Evolutionary conservation across 1,140 invertebrate genomes (phyloP).

Genomic region (Littorina saxatilis): DNA sequence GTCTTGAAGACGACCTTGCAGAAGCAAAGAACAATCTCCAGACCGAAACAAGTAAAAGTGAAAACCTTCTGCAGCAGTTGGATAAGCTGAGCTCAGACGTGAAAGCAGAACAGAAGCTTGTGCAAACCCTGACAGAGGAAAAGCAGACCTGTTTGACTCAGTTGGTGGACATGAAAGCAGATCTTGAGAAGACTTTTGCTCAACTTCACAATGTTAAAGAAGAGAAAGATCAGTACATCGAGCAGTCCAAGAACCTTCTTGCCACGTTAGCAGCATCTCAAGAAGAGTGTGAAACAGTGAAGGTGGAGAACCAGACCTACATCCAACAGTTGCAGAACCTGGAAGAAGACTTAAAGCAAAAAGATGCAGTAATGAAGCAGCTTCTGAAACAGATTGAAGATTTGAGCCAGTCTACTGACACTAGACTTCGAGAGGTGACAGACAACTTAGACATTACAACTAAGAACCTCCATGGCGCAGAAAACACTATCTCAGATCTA

Average conservation of each 20-base stretch:
- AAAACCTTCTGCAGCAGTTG: neutral
- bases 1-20: neutral
- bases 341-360: neutral
- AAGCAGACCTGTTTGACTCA: neutral
- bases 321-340: neutral
- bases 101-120: neutral
- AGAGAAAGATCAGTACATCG: neutral
- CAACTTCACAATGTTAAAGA: neutral
- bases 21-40: neutral
- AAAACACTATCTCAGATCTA: neutral
- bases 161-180: neutral
- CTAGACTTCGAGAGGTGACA: neutral
- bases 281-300: neutral
- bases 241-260: neutral
- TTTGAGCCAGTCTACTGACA: neutral
- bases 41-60: neutral
- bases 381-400: conserved; percentile 7
- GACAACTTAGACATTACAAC: neutral
- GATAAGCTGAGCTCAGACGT: neutral
- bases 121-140: neutral
- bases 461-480: neutral
- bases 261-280: neutral
- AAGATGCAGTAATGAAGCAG: conserved; percentile 30
- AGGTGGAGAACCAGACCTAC: conserved; percentile 10
- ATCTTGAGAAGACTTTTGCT: neutral